Conservation (phyloP, 2,888 invertebrate species). For the Arrhopalites spinosus region DNA sequence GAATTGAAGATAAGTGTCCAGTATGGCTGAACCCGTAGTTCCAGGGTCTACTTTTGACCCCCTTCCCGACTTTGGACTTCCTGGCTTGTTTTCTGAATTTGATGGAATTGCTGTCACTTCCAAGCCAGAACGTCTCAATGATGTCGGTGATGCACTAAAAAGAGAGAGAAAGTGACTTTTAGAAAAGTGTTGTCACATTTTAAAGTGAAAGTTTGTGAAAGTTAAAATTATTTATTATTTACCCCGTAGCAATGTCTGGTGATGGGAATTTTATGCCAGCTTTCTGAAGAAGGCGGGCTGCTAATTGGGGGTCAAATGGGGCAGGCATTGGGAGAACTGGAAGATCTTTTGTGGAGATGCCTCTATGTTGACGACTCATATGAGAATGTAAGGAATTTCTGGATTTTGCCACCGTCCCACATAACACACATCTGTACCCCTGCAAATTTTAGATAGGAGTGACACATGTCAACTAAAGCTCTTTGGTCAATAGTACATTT, state of each 20-base stretch:
- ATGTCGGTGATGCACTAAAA: conserved; percentile 25
- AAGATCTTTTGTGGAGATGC: conserved; percentile 89
- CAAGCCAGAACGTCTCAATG: conserved; percentile 32
- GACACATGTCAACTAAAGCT: too few species aligned
- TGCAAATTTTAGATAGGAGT: too few species aligned
- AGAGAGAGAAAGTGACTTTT: background rate
- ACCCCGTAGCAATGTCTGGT: conserved; percentile 38
- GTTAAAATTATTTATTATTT: background rate
- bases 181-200: too few species aligned
- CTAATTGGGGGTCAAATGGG: conserved; percentile 86
- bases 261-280: conserved; percentile 67
- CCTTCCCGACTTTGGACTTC: conserved; percentile 36
- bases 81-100: conserved; percentile 23
- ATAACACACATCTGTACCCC: conserved; percentile 87
- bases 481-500: background rate
- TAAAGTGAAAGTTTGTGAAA: background rate
- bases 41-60: conserved; percentile 52
- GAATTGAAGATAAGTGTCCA: conserved; percentile 86
- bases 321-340: conserved; percentile 92
- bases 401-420: conserved; percentile 90
- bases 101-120: conserved; percentile 36
- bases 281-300: conserved; percentile 79
- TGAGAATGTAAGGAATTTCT: conserved; percentile 90
- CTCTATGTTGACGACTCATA: conserved; percentile 91
- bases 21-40: conserved; percentile 74